Conservation (phyloP, 2,888 invertebrate genomes). For the Ptilodon capucinus region DNA sequence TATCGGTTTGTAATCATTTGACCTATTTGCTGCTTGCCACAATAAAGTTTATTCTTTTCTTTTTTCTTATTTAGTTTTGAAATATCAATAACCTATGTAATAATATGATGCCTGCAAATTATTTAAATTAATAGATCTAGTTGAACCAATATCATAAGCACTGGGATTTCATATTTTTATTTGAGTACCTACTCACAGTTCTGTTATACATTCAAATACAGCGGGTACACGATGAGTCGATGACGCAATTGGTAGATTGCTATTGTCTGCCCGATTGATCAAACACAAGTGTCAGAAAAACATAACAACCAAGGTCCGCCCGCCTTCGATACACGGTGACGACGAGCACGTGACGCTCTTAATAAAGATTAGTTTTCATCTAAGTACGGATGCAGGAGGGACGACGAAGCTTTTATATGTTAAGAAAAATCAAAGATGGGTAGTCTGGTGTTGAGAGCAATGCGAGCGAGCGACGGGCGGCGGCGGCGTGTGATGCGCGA, state of each 20-base stretch:
- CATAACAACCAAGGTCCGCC: not conserved
- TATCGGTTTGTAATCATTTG: too few species aligned
- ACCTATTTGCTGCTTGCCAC: too few species aligned
- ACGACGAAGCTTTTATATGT: too few species aligned
- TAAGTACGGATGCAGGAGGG: too few species aligned
- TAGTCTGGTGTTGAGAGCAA: not conserved
- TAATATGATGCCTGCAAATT: not conserved
- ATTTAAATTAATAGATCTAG: not conserved
- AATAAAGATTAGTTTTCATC: too few species aligned
- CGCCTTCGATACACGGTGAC: not conserved
- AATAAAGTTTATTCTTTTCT: too few species aligned
- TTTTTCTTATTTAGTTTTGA: too few species aligned
- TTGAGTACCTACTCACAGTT: not conserved
- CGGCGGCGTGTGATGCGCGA: constrained; percentile 7
- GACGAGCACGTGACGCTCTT: too few species aligned
- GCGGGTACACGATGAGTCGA: not conserved
- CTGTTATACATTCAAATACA: too few species aligned
- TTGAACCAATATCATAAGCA: not conserved
- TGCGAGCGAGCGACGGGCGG: not conserved
- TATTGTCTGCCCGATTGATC: not conserved
- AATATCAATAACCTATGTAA: too few species aligned
- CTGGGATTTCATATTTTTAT: not conserved
- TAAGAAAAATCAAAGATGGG: too few species aligned
- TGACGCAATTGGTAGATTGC: too few species aligned
- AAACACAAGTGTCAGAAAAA: not conserved